Conservation (phyloP, 2,888 invertebrate species). For the Biston stratarius region DNA sequence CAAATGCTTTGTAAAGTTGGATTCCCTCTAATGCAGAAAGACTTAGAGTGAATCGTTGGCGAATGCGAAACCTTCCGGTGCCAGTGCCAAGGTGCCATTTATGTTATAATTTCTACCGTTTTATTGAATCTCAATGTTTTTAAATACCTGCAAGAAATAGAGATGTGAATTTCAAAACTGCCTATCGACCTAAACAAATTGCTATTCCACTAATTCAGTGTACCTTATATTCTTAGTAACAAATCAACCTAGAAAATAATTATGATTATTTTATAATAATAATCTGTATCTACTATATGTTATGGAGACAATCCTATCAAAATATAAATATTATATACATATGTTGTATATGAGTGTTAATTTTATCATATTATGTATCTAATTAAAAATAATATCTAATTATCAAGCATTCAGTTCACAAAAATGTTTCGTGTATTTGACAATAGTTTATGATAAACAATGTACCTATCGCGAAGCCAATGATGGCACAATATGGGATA, state of each 20-base stretch:
- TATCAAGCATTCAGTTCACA: background rate
- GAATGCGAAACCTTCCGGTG: slow-evolving; percentile 1
- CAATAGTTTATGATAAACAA: slow-evolving; percentile 59
- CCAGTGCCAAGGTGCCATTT: slow-evolving; percentile 1
- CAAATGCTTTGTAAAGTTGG: slow-evolving; percentile 30
- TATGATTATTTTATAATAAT: too few relatives aligned
- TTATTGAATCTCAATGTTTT: slow-evolving; percentile 20
- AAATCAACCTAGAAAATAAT: background rate
- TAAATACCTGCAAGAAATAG: slow-evolving; percentile 7
- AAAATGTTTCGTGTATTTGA: slow-evolving; percentile 56
- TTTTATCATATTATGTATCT: too few relatives aligned
- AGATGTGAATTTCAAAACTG: background rate
- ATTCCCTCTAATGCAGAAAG: slow-evolving; percentile 3
- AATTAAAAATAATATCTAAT: background rate
- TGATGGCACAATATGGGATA: slow-evolving; percentile 43
- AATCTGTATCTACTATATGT: too few relatives aligned
- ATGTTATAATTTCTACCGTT: slow-evolving; percentile 6
- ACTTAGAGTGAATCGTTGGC: slow-evolving; percentile 19
- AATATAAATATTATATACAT: too few relatives aligned
- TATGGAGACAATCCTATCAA: background rate
- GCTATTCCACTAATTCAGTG: background rate
- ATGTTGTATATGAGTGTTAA: too few relatives aligned
- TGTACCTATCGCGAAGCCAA: slow-evolving; percentile 37
- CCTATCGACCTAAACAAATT: background rate
- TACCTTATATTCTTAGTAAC: too few relatives aligned